Base-by-base conservation (phyloP, 2,888 invertebrate genomes). In the Campoletis raptor region DNA sequence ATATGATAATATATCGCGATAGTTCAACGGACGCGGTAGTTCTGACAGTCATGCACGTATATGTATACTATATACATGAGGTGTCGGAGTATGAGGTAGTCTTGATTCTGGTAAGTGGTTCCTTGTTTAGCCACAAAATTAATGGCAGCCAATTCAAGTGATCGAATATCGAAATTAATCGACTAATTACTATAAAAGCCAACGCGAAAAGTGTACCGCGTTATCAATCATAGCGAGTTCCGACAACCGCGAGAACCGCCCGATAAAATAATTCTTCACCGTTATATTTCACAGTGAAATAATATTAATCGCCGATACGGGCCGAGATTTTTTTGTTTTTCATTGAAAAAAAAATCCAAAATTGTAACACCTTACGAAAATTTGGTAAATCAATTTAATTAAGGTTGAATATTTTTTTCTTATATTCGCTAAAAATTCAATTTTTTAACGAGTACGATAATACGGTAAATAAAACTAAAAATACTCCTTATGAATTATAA, bases 111-210 rank as follows among this genome's bases (percentile, higher is more conserved):
- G 45, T 61, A 64, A 76, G 76, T 57, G 72, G 80, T 77, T 77
- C 81, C 80, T 88, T 89, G 88, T 90, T 91, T 89, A 86, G 90
- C 86, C 81, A 84, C 86, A 83, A 91, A 92, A 91, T 92, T 91
- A 89, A 90, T 37, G 66, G 89, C 86, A 89, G 90, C 90, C 91
- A 90, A 91, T 92, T 91, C 10, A 30, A 90, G 89, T 80, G 90
- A 87, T 87, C 89, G 91, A 91, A 92, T 92, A 91, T 86, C 77
- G 85, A 86, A 85, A 89, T 90, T 91, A 90, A 92, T 92, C 90
- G 91, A 90, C 91, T 91, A 93, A 94, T 94, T 93, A 93, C 92
- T 93, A 91, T 94, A 92, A 94, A 92, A 93, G 93, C 94, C 85
- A 85, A 82, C 64, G 83, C n/a, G 78, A 66, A 77, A 36, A 76